Conservation (phyloP, 1,140 invertebrate species). For the Panagrolaimus sp. region DNA sequence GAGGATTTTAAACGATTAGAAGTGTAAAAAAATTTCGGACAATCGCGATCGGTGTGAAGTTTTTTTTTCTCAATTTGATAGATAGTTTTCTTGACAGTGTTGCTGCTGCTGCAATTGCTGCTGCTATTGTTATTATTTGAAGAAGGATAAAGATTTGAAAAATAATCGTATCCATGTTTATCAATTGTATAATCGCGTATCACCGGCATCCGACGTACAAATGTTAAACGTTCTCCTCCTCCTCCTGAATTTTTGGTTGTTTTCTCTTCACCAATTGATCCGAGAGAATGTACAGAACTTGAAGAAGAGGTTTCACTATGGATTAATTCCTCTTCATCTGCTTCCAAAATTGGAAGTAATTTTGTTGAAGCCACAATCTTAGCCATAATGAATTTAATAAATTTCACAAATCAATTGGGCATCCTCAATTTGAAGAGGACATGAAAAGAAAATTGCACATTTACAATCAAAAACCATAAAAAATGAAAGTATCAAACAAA, state of each 20-base stretch:
- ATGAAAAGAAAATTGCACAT: too few species aligned
- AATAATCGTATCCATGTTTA: slow-evolving; percentile 1
- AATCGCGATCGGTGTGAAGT: slow-evolving; percentile 11
- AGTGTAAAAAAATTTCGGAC: neutral
- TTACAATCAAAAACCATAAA: too few species aligned
- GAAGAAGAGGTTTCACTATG: slow-evolving; percentile 13
- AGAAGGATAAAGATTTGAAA: neutral
- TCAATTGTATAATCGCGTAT: neutral
- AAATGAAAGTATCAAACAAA: too few species aligned
- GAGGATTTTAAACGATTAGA: too few species aligned
- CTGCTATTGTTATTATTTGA: too few species aligned
- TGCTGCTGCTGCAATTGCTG: too few species aligned
- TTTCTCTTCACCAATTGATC: neutral
- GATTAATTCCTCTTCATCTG: neutral
- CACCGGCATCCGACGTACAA: neutral
- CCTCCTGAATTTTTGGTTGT: neutral
- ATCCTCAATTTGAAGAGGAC: too few species aligned
- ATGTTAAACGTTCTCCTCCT: neutral
- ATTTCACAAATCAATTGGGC: too few species aligned
- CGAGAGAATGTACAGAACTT: neutral
- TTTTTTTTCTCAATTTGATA: slow-evolving; percentile 15
- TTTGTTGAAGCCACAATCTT: neutral
- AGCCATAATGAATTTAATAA: too few species aligned
- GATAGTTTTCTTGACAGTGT: slow-evolving; percentile 1
- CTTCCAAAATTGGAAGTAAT: neutral